Base-by-base conservation (phyloP, 1,140 invertebrate genomes). In the Solen grandis region DNA sequence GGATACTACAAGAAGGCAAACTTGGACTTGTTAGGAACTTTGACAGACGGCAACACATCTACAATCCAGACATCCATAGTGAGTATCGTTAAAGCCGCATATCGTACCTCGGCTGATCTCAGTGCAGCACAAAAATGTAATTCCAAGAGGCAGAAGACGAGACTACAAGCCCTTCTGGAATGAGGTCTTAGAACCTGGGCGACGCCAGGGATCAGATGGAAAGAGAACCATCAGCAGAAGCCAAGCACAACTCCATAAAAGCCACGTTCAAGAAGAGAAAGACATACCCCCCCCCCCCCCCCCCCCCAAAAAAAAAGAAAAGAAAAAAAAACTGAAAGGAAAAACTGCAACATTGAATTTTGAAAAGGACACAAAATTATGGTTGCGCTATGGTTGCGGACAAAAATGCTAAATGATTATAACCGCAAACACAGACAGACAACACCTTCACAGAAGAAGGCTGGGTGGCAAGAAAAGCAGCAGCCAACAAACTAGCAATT, bases 161-260 rank as follows among this genome's bases (percentile, higher is more conserved):
- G 52, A 55, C n/a, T 27, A 55, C 5, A 55, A 5, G 4, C 4
- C 52, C 4, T 55, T 55, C 52, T 55, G 52, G 52, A 55, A 3
- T 27, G n/a, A 19, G 4, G 52, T 22, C 5, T 27, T 55, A 27
- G 52, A 55, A 55, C n/a, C 4, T 55, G 16, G 38, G 50, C 62
- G 33, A 74, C 63, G 38, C 35, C 84, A 68, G 31, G 50, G 33
- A 38, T 25, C 14, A 14, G n/a, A 41, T 41, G 25, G 65, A 68
- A 70, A 5, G 55, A 25, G n/a, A 70, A 22, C 41, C 68, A 22
- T 70, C 41, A 22, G 29, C 2, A 2, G 1, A 54, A 29, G 55
- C 50, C 41, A 33, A 41, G 19, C 27, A 33, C 19, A 19, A 36
- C 59, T 38, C 29, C 5, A 19, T 55, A 16, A 55, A 55, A 16